phyloP scores from a whole-genome alignment of 2,888 invertebrate species.

The Cremastinae sp. region DNA sequence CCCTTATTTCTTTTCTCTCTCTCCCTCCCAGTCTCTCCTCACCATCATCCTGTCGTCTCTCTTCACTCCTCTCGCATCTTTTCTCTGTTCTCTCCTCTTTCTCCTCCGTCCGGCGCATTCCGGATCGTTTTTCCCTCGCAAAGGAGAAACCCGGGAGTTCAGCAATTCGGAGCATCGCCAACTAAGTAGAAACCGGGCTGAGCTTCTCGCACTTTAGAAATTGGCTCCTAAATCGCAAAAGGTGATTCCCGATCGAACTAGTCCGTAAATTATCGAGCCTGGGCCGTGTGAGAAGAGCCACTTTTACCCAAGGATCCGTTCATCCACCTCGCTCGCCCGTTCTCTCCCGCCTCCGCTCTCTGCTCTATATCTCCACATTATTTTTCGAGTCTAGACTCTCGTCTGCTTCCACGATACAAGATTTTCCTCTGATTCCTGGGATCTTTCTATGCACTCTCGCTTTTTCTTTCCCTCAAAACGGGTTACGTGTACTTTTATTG shows the following conservation, averaged over 20 bases:
- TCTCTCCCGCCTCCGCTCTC: conserved; percentile 50
- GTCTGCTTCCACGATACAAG: not conserved
- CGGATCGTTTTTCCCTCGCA: conserved; percentile 58
- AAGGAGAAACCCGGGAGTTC: conserved; percentile 32
- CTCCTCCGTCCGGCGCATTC: not conserved
- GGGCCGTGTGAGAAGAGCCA: conserved; percentile 59
- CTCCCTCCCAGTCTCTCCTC: not conserved
- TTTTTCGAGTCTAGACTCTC: not conserved
- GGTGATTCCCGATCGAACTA: conserved; percentile 73
- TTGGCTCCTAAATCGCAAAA: conserved; percentile 76
- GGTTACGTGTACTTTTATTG: no score
- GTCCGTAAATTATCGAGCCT: conserved; percentile 74
- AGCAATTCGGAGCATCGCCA: conserved; percentile 64
- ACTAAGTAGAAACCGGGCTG: conserved; percentile 68
- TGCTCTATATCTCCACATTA: conserved; percentile 12
- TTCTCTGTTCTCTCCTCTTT: conserved; percentile 9
- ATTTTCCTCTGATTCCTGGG: conserved; percentile 11
- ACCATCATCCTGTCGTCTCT: no score
- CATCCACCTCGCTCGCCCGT: conserved; percentile 50
- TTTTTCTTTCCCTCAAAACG: no score
- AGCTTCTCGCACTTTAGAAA: conserved; percentile 77
- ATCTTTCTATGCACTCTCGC: no score
- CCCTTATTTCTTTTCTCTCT: conserved; percentile 52
- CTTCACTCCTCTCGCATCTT: not conserved
- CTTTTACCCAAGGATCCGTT: conserved; percentile 38